These are phyloP conservation scores for Eucidaris tribuloides DNA, from an alignment of 35 echinoderm and acorn worm species.

Conservation along the genomic window DNA sequence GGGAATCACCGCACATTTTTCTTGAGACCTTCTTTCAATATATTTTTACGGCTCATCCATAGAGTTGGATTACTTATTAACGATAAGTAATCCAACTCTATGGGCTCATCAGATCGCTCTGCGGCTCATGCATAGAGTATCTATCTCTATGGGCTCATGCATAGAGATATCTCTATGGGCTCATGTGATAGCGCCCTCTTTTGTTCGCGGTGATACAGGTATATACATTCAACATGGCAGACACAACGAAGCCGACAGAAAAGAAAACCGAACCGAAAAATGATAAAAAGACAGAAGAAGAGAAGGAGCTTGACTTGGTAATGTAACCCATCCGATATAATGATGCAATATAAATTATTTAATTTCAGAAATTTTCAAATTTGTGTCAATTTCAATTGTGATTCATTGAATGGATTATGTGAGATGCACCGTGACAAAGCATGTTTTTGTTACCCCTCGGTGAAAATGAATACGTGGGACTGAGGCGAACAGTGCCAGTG, in stretches of 20 bases:
- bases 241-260: slow-evolving; percentile 45
- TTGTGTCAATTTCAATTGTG: not conserved
- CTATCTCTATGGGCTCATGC: too few species aligned
- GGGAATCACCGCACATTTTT: too few species aligned
- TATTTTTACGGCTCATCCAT: too few species aligned
- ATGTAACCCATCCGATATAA: not conserved
- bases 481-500: not conserved
- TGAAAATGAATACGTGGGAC: not conserved
- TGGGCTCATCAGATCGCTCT: too few species aligned
- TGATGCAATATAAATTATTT: not conserved
- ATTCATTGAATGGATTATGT: not conserved
- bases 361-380: not conserved
- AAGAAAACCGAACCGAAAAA: slow-evolving; percentile 47
- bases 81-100: too few species aligned
- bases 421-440: not conserved
- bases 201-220: not conserved
- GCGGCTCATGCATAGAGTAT: too few species aligned
- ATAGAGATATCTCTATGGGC: too few species aligned
- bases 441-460: not conserved
- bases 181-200: slow-evolving; percentile 5
- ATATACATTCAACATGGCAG: slow-evolving; percentile 31
- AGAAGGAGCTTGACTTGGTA: slow-evolving; percentile 64
- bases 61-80: too few species aligned
- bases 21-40: too few species aligned
- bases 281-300: slow-evolving; percentile 53